Evolutionary conservation across 1,140 invertebrate genomes (phyloP), one percentile per base, ranked within the genome.

Genomic region (Aricia agestis): DNA sequence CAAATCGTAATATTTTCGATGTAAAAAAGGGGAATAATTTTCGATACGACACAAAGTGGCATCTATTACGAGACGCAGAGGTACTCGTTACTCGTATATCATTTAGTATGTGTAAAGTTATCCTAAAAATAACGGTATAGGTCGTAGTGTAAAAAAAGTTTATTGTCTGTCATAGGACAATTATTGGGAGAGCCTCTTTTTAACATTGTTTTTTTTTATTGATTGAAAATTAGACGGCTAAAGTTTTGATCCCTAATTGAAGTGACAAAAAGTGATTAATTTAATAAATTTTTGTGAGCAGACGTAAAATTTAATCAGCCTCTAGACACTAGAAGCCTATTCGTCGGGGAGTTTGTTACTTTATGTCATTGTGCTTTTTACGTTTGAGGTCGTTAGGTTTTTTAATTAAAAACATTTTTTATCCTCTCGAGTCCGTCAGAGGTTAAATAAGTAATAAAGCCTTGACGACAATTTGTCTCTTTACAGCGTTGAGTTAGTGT

Each of bases 361-460:
- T 63, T 63, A 63, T 63, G 19, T 63, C 59, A 63, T 19, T 63
- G 59, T 63, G 59, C 59, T 63, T 63, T 19, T 19, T 19, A 63
- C 59, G 59, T 63, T 63, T 19, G 19, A 63, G 59, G 59, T 63
- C 59, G 11, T 63, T 63, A 63, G 18, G 19, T 5, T 19, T 63
- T 63, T 63, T 63, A 63, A 63, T 63, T 63, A 25, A 63, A 63
- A 63, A 18, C 58, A 59, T 59, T 19, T 19, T 63, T 19, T 63
- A 63, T 17, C 18, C 59, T 13, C 59, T 6, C 18, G 59, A 17
- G 7, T 11, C 59, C 59, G 59, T 63, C 59, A 10, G n/a, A 63
- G 59, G 17, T 63, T 17, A 59, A 59, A 25, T 63, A 63, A 19
- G 18, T 25, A 63, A 63, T 63, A 63, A 19, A 10, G 18, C 59